Conservation (phyloP, 2,113 vertebrate genomes). For the Corydoras maculifer region DNA sequence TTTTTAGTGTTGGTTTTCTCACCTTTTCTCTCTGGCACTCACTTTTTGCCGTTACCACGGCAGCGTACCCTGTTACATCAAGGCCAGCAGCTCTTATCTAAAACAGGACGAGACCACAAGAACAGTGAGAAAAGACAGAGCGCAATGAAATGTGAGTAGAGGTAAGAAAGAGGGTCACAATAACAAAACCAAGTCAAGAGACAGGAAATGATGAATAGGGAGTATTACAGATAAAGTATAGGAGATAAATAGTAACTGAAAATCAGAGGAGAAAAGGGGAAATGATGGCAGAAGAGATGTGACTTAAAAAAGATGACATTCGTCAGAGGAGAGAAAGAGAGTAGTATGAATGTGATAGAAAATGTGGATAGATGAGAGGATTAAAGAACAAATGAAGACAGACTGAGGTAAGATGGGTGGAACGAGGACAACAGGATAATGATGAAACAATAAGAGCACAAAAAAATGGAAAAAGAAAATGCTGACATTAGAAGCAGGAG, state of each 20-base stretch:
- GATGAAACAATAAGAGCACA: neutral
- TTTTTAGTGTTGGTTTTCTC: constrained; percentile 32
- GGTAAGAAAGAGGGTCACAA: too few relatives aligned
- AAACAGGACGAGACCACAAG: constrained; percentile 20
- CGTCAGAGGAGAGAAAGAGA: too few relatives aligned
- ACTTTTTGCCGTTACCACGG: constrained; percentile 27
- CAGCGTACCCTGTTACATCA: constrained; percentile 24
- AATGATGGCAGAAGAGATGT: neutral
- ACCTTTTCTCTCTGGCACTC: constrained; percentile 21
- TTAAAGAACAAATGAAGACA: neutral
- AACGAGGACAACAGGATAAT: neutral
- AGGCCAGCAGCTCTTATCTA: constrained; percentile 6
- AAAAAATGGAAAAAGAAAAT: too few relatives aligned
- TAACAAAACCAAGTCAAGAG: neutral
- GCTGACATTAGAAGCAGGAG: too few relatives aligned
- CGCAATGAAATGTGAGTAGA: too few relatives aligned
- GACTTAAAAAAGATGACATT: neutral
- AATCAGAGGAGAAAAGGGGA: neutral
- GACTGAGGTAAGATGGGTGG: too few relatives aligned
- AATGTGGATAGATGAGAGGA: neutral
- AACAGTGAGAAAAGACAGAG: neutral
- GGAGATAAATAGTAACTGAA: neutral
- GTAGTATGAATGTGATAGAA: too few relatives aligned
- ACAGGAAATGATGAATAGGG: neutral
- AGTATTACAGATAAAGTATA: neutral